Conservation (phyloP, 1,140 invertebrate species). For the Ceratitis capitata region DNA sequence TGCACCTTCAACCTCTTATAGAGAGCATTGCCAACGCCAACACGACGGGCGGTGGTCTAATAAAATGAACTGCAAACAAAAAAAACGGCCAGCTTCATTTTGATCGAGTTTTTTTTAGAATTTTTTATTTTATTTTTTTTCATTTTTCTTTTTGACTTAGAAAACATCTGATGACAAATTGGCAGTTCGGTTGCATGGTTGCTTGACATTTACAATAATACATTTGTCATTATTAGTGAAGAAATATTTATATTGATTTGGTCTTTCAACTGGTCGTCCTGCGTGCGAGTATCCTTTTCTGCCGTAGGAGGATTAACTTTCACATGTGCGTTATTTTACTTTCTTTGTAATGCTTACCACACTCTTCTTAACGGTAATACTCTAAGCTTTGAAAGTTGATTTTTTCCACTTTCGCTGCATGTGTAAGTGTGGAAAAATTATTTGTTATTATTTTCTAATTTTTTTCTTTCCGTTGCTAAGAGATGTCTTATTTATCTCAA, state of each 20-base stretch:
- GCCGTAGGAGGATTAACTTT: neutral
- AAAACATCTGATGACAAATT: constrained; percentile 35
- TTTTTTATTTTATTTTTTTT: neutral
- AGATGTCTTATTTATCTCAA: too few species aligned
- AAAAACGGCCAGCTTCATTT: neutral
- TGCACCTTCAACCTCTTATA: neutral
- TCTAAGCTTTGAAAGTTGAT: too few species aligned
- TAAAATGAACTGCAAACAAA: constrained; percentile 18
- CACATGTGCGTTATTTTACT: too few species aligned
- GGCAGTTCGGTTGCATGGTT: constrained; percentile 26
- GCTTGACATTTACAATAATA: constrained; percentile 5
- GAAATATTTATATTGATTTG: neutral
- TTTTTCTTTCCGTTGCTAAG: too few species aligned
- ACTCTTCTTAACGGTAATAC: too few species aligned
- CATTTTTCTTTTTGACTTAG: neutral
- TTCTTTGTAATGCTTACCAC: too few species aligned
- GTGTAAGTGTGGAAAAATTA: too few species aligned
- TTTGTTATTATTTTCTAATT: too few species aligned
- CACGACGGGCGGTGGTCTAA: neutral
- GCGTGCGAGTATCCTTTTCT: neutral
- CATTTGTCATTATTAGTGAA: neutral
- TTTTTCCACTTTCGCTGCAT: too few species aligned
- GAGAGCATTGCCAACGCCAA: neutral
- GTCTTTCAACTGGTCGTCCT: neutral
- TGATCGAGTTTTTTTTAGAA: neutral